These are phyloP conservation scores for Tiliacea aurago DNA, from an alignment of 2,888 invertebrate species.

Conservation along the genomic window DNA sequence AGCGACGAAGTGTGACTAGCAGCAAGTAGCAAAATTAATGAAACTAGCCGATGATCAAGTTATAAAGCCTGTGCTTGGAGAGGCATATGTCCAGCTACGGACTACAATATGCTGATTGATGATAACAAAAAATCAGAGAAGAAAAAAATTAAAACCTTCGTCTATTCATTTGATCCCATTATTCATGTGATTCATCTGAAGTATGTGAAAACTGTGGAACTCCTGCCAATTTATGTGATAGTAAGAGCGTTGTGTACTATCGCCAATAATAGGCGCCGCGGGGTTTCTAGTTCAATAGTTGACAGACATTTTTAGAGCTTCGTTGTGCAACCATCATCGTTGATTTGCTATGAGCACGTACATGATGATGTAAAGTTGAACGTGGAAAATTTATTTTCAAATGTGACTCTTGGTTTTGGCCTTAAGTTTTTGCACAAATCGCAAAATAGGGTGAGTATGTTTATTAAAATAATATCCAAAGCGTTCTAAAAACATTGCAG, in stretches of 20 bases:
- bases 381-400: background rate
- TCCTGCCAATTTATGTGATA: conserved; percentile 60
- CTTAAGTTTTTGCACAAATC: background rate
- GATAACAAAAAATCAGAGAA: background rate
- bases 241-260: conserved; percentile 50
- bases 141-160: background rate
- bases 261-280: conserved; percentile 65
- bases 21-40: background rate
- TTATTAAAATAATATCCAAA: background rate
- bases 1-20: background rate
- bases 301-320: conserved; percentile 50
- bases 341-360: conserved; percentile 8
- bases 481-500: background rate
- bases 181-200: conserved; percentile 41
- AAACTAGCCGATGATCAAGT: background rate
- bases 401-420: background rate
- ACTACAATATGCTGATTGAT: background rate
- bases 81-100: background rate
- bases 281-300: conserved; percentile 59
- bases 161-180: conserved; percentile 14
- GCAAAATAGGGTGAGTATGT: background rate
- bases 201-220: conserved; percentile 50
- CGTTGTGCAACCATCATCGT: conserved; percentile 45
- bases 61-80: background rate
- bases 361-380: background rate